Evolutionary conservation across 2,113 vertebrate species (phyloP).

Genomic region (Panthera uncia): DNA sequence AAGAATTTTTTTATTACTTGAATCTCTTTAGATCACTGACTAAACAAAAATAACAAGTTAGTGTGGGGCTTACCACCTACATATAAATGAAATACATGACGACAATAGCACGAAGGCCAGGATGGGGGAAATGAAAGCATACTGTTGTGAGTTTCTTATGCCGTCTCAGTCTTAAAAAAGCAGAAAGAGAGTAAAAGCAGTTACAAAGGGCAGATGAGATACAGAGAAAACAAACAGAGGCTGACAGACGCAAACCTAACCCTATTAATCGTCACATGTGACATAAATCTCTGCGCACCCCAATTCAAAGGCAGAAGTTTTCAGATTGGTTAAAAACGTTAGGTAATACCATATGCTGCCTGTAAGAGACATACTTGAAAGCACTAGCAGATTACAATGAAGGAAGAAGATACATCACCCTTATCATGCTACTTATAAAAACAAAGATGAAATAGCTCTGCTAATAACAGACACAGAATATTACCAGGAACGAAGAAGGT

Average conservation of each 20-base stretch:
- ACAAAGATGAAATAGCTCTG: neutral
- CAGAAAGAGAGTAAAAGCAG: neutral
- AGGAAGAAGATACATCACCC: neutral
- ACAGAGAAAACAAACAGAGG: neutral
- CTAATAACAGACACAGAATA: neutral
- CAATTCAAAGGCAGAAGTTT: neutral
- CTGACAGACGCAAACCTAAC: neutral
- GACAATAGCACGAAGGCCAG: neutral
- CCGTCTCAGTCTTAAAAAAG: neutral
- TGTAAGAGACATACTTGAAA: neutral
- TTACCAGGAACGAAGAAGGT: neutral
- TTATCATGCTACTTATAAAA: neutral
- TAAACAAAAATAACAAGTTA: neutral
- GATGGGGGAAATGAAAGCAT: neutral
- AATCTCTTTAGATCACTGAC: neutral
- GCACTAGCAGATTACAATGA: neutral
- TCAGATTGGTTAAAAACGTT: neutral
- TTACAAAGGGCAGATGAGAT: neutral
- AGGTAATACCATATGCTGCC: neutral
- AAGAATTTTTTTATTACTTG: neutral
- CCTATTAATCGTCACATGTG: neutral
- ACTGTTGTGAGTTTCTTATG: neutral
- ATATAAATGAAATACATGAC: neutral
- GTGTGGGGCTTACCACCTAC: neutral
- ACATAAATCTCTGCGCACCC: neutral